A percentile compares a stretch with the other conserved stretches of the same genome.
Evolutionary conservation across 2,888 invertebrate genomes (phyloP).

Genomic region (Xestia rhomboidea): DNA sequence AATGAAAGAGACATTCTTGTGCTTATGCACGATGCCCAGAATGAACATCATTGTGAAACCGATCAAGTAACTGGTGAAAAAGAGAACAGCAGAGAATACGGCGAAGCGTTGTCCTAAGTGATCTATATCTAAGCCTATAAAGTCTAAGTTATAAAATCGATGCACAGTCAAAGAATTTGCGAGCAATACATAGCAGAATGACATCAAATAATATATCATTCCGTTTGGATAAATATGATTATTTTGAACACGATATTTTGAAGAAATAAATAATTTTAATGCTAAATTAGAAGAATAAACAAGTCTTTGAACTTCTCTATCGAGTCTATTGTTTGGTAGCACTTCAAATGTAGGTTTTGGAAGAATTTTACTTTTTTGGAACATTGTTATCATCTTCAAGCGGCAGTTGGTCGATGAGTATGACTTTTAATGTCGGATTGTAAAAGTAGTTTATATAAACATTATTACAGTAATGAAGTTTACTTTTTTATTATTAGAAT

Average conservation of each 20-base stretch:
- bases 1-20: slow-evolving; percentile 36
- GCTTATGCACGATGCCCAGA: background rate
- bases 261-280: slow-evolving; percentile 1
- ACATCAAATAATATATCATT: slow-evolving; percentile 10
- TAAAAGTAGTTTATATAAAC: background rate
- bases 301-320: slow-evolving; percentile 10
- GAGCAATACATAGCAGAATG: slow-evolving; percentile 2
- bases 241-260: slow-evolving; percentile 19
- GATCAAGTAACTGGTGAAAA: background rate
- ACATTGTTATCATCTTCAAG: slow-evolving; percentile 5
- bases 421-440: background rate
- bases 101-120: background rate
- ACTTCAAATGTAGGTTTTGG: background rate
- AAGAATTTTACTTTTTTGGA: background rate
- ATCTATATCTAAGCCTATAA: background rate
- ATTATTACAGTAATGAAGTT: background rate
- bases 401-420: background rate
- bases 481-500: background rate
- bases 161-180: background rate
- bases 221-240: slow-evolving; percentile 25
- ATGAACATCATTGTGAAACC: slow-evolving; percentile 22
- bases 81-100: background rate
- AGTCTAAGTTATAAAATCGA: background rate
- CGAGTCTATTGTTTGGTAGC: slow-evolving; percentile 4
- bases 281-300: slow-evolving; percentile 16